These are phyloP conservation scores for Zenarchopterus dispar DNA, from an alignment of 2,797 vertebrate genomes.

Conservation along the genomic window DNA sequence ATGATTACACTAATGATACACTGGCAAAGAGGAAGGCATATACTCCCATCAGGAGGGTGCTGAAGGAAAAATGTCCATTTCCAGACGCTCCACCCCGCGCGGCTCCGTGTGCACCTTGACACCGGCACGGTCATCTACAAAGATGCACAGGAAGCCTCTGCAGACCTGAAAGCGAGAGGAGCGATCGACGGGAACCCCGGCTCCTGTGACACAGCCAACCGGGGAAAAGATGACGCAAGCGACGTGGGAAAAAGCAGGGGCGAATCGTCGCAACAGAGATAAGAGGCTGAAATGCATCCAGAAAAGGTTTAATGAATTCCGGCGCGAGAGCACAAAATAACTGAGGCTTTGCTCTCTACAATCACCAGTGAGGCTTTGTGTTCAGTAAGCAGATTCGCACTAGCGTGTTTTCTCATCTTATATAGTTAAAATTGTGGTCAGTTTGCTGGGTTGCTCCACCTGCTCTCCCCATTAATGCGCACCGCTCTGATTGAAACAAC, in stretches of 20 bases:
- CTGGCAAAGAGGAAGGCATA: background rate
- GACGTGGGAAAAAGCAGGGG: background rate
- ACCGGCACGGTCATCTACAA: background rate
- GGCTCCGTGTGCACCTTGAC: background rate
- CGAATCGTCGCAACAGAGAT: background rate
- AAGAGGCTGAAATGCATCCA: background rate
- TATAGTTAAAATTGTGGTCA: too few relatives aligned
- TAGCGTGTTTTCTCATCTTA: too few relatives aligned
- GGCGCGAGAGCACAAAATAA: too few relatives aligned
- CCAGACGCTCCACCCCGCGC: background rate
- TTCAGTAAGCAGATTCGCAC: too few relatives aligned
- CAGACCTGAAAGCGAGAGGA: background rate
- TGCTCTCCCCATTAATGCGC: too few relatives aligned
- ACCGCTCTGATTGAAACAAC: too few relatives aligned
- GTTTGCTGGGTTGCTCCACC: background rate
- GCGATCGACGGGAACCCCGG: background rate
- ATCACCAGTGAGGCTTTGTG: too few relatives aligned
- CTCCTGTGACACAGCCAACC: background rate
- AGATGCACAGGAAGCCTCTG: background rate
- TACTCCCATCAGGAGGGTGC: background rate
- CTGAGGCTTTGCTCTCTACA: too few relatives aligned
- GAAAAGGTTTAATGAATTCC: background rate
- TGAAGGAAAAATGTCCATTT: background rate
- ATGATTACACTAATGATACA: background rate
- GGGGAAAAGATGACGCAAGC: background rate